Evolutionary conservation across 1,140 invertebrate genomes (phyloP), one percentile per base, ranked within the genome.

Genomic region (Samia ricini): DNA sequence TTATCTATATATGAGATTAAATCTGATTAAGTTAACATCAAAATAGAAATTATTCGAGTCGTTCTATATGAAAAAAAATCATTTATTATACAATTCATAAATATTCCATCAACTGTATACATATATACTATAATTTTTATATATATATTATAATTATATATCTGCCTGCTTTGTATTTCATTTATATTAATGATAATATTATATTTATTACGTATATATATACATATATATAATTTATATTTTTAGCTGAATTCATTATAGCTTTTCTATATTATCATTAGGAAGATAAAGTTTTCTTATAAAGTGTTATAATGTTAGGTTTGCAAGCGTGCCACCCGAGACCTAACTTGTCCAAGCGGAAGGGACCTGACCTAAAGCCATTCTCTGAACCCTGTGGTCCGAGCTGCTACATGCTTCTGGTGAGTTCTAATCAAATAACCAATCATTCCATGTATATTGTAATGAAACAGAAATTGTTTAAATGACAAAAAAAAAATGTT

Each of bases 311-410:
- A 42, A 42, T 42, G 33, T 3, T 81, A 94, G 93, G 93, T 79
- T 91, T 97, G 51, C 95, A 97, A 93, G 95, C 95, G n/a, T 96
- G 96, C 85, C 96, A 98, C 91, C 96, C 97, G 0, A 95, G 96
- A 54, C 97, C 97, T 4, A 98, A 97, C 91, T 92, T 97, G 64
- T 93, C 95, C 67, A 98, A 97, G 80, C 92, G 97, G 36, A 97
- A 97, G 87, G 95, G 96, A 55, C 96, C 96, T 0, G 97, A 99
- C 84, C 91, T 98, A 55, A 97, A 97, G 86, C 93, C 95, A 0
- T 96, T 97, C 74, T 91, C 93, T 0, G 96, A 98, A 68, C 95
- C 97, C 0, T 99, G 98, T 91, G 95, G 97, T 22, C 77, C 93
- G 21, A 94, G 95, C 71, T 99, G 98, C 90, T 99, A 96, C 77